phyloP scores from a whole-genome alignment of 2,888 invertebrate species.

The Lagria hirta region DNA sequence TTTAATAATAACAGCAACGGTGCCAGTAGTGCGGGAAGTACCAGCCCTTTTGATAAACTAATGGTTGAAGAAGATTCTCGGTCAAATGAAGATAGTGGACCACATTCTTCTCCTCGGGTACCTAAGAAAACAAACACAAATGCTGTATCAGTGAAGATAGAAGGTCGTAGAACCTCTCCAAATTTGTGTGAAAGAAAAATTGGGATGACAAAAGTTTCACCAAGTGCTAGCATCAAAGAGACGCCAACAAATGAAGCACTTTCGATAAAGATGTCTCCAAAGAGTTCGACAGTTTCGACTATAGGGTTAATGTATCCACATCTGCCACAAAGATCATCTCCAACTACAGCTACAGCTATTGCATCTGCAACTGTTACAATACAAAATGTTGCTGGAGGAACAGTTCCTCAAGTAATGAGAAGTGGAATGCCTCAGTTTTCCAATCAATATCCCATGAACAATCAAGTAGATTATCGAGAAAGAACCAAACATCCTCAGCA shows the following conservation, averaged over 20 bases:
- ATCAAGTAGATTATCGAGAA: conserved; percentile 48
- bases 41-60: conserved; percentile 68
- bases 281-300: conserved; percentile 58
- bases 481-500: conserved; percentile 42
- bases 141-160: conserved; percentile 55
- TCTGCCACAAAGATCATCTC: conserved; percentile 65
- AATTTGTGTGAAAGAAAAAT: conserved; percentile 56
- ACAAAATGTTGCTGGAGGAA: conserved; percentile 62
- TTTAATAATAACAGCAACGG: conserved; percentile 74
- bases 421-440: conserved; percentile 52
- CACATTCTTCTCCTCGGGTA: conserved; percentile 59
- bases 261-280: conserved; percentile 64
- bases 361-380: conserved; percentile 58
- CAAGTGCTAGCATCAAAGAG: conserved; percentile 58
- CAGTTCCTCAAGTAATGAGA: conserved; percentile 62
- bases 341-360: conserved; percentile 66
- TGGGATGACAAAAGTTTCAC: conserved; percentile 59
- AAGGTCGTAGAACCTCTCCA: conserved; percentile 59
- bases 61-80: conserved; percentile 74
- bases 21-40: conserved; percentile 48
- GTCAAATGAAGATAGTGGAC: conserved; percentile 66
- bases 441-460: conserved; percentile 51
- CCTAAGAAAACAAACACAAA: conserved; percentile 56
- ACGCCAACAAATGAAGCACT: conserved; percentile 54
- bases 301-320: conserved; percentile 60